Evolutionary conservation across 2,113 vertebrate genomes (phyloP), one percentile per base, ranked within the genome.

Genomic region (Ageneiosus marmoratus): DNA sequence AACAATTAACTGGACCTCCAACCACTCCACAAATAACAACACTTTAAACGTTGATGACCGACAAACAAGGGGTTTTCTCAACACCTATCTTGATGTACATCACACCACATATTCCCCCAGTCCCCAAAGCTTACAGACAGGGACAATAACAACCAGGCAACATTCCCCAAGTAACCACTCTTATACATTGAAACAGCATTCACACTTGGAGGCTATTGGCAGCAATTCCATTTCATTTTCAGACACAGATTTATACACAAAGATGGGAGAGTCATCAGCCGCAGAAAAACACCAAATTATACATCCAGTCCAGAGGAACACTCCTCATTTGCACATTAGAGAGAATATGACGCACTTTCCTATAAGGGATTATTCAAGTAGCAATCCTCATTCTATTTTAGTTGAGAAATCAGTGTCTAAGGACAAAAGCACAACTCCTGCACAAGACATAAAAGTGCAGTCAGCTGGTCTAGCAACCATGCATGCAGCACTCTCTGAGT

Each of bases 11-110:
- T 97, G 96, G 97, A 92, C 92, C 63, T 97, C 96, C 86, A 97
- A 97, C 84, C 90, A 91, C 81, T 98, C 96, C 0, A 93, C 95
- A 80, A 97, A 97, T 88, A 98, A 97, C 88, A 97, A 97, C 82
- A 95, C 94, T 2, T 82, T 92, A 69, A 91, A 90, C 41, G 89
- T 92, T 82, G 91, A 92, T 83, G 88, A 89, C 74, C 90, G 86
- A 53, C 91, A 93, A 34, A 84, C 89, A 60, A 87, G 73, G n/a
- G 87, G 82, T 32, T 90, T 85, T 50, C 86, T 80, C n/a, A 92
- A 93, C 70, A 85, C 79, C 75, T 93, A 92, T 76, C 72, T 93
- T 62, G 92, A 94, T 70, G 79, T 94, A 67, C 91, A 91, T 58
- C 90, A 92, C 77, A 81, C 86, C 11, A 60, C 78, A 78, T 86